Evolutionary conservation across 2,888 invertebrate genomes (phyloP).

Genomic region (Drosophila diplacantha): DNA sequence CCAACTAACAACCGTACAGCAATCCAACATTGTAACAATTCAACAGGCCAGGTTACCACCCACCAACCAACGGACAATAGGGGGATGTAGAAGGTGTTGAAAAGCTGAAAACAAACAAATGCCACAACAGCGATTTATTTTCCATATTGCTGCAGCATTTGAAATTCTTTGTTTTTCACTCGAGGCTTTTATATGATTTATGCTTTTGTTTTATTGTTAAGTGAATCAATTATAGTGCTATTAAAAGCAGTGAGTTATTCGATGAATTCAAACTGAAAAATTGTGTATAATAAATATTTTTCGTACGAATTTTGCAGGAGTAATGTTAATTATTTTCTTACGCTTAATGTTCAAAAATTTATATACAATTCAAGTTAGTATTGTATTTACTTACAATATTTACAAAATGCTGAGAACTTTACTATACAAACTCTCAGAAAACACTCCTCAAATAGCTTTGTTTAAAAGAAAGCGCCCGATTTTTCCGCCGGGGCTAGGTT

Average conservation of each 20-base stretch:
- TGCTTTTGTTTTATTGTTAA: constrained; percentile 1
- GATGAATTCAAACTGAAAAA: background rate
- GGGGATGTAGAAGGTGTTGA: constrained; percentile 38
- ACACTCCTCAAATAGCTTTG: background rate
- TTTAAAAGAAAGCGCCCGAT: constrained; percentile 1
- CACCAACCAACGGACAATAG: constrained; percentile 1
- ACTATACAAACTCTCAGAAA: background rate
- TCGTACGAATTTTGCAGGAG: too few species aligned
- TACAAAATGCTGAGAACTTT: too few species aligned
- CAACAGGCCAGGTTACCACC: constrained; percentile 37
- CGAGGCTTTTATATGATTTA: constrained; percentile 9
- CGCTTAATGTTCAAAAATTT: too few species aligned
- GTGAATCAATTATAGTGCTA: background rate
- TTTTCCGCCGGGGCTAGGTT: constrained; percentile 40
- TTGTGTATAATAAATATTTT: background rate
- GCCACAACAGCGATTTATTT: constrained; percentile 25
- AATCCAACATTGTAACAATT: constrained; percentile 40
- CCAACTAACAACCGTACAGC: constrained; percentile 45
- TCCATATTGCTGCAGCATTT: constrained; percentile 6
- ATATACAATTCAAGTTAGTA: too few species aligned
- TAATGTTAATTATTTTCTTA: too few species aligned
- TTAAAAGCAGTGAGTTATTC: background rate
- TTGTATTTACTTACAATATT: too few species aligned
- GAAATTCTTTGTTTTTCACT: constrained; percentile 3
- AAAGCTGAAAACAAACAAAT: constrained; percentile 37